Evolutionary conservation across 2,113 vertebrate genomes (phyloP).

Genomic region (Campylomormyrus tamandua): DNA sequence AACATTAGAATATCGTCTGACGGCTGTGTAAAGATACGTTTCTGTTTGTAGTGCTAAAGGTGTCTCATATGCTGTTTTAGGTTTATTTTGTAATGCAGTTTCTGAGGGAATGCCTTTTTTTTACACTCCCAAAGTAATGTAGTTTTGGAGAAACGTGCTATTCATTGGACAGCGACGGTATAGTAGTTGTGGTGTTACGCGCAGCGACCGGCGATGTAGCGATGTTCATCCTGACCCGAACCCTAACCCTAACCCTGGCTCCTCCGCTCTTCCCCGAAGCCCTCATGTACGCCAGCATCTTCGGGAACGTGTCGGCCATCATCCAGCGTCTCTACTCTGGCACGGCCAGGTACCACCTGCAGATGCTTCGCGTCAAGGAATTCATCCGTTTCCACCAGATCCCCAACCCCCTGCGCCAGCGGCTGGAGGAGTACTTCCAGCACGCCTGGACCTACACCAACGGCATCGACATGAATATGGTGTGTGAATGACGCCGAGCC

Average conservation of each 20-base stretch:
- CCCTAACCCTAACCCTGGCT: no score
- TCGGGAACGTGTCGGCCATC: conserved; percentile 98
- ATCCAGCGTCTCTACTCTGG: conserved; percentile 97
- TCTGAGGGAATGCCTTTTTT: not conserved
- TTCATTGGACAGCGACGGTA: not conserved
- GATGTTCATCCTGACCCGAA: no score
- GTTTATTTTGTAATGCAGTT: not conserved
- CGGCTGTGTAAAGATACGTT: no score
- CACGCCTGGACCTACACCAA: conserved; percentile 98
- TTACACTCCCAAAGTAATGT: not conserved
- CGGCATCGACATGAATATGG: conserved; percentile 99
- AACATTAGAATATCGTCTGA: no score
- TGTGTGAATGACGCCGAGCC: conserved; percentile 51
- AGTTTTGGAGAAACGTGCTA: not conserved
- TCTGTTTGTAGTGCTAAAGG: no score
- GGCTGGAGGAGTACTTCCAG: conserved; percentile 97
- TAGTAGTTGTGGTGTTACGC: not conserved
- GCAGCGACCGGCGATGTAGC: not conserved
- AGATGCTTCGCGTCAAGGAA: conserved; percentile 96
- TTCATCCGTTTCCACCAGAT: conserved; percentile 99
- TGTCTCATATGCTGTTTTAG: not conserved
- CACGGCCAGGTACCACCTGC: conserved; percentile 93
- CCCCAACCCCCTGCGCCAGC: conserved; percentile 87
- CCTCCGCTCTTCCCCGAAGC: conserved; percentile 60
- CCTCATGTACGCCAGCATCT: conserved; percentile 98